These are phyloP conservation scores for Agelaius tricolor DNA, from an alignment of 2,113 vertebrate species.

Conservation along the genomic window DNA sequence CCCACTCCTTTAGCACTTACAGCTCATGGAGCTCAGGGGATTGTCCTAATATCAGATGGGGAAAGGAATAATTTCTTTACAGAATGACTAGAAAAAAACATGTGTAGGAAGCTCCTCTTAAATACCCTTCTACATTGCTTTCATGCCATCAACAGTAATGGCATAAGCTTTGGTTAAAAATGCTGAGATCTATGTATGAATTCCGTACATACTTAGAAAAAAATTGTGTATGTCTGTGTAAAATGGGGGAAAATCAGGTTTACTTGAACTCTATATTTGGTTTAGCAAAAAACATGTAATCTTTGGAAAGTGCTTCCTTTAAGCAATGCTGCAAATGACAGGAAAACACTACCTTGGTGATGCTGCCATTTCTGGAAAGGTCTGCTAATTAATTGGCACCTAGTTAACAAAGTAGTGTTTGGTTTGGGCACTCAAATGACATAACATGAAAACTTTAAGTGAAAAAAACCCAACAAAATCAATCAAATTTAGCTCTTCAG, in stretches of 20 bases:
- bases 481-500: neutral
- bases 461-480: neutral
- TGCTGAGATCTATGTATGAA: neutral
- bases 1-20: neutral
- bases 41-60: neutral
- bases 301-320: neutral
- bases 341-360: neutral
- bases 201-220: neutral
- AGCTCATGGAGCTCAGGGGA: neutral
- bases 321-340: neutral
- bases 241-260: rapidly evolving
- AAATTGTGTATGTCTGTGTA: neutral
- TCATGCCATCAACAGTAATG: neutral
- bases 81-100: neutral
- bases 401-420: neutral
- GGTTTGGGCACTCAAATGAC: neutral
- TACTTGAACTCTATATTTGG: neutral
- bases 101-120: neutral
- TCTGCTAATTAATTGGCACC: neutral
- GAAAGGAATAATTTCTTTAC: neutral
- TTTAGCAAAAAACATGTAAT: neutral
- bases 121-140: neutral
- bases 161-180: neutral
- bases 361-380: neutral
- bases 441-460: neutral